phyloP scores from a whole-genome alignment of 2,888 invertebrate species.

The Leucophenga maculata region DNA sequence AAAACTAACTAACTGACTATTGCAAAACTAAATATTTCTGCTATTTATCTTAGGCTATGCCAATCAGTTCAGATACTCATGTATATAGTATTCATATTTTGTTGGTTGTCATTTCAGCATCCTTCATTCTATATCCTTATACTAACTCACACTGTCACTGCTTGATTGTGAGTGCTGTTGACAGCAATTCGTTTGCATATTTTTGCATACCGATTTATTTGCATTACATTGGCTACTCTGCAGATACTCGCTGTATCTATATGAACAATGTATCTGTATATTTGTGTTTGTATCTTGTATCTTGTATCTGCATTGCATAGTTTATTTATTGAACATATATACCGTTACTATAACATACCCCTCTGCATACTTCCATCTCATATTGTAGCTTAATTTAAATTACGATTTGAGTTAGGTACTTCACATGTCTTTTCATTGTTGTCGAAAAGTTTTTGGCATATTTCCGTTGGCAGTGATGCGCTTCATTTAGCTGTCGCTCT shows the following conservation, averaged over 20 bases:
- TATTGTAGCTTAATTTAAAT: neutral
- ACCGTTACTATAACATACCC: no score
- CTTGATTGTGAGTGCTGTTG: conserved; percentile 62
- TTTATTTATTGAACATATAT: conserved; percentile 14
- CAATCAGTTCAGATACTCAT: neutral
- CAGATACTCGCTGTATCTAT: conserved; percentile 22
- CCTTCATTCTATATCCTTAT: no score
- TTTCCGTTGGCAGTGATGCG: no score
- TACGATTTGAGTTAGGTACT: no score
- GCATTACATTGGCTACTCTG: conserved; percentile 13
- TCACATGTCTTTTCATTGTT: no score
- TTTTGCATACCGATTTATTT: conserved; percentile 56
- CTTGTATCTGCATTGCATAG: conserved; percentile 13
- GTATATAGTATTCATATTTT: neutral
- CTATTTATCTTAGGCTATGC: neutral
- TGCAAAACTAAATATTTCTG: neutral
- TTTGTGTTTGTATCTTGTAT: conserved; percentile 32
- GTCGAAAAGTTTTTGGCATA: no score
- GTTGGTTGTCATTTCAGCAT: no score
- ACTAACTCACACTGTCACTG: conserved; percentile 16
- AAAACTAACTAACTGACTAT: neutral
- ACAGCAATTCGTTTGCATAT: conserved; percentile 61
- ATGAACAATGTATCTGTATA: conserved; percentile 37
- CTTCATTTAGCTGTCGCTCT: no score
- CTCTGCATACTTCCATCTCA: neutral